A percentile compares a stretch with the other conserved stretches of the same genome.
These are phyloP conservation scores for Varanus salvator DNA, from an alignment of 2,113 vertebrate genomes.

Conservation along the genomic window DNA sequence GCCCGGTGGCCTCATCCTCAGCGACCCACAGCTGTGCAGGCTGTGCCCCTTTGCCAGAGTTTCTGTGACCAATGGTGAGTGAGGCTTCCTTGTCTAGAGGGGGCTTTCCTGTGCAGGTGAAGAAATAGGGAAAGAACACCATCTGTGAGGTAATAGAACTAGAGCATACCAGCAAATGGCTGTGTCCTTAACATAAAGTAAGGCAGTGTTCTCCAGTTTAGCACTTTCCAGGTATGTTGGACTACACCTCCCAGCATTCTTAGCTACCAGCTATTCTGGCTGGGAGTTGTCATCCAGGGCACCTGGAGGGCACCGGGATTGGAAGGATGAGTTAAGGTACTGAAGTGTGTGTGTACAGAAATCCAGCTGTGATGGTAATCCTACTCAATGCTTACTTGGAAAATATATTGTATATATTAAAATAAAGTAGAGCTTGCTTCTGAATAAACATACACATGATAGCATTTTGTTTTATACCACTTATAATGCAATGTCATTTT, in stretches of 20 bases:
- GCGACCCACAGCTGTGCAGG: constrained; percentile 55
- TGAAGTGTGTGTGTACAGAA: background rate
- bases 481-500: background rate
- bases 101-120: background rate
- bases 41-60: constrained; percentile 82
- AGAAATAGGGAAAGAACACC: background rate
- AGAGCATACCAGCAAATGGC: background rate
- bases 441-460: no score
- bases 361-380: background rate
- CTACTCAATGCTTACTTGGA: background rate
- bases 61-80: constrained; percentile 87
- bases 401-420: background rate
- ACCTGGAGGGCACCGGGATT: no score
- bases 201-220: no score
- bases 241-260: no score
- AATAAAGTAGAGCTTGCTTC: background rate
- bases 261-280: no score
- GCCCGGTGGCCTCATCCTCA: constrained; percentile 78
- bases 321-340: no score
- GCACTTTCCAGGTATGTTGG: no score
- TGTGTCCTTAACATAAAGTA: background rate
- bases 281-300: no score
- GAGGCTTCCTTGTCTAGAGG: background rate
- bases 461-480: no score
- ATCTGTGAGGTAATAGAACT: background rate